Percentiles rank a stretch among this genome's conserved stretches.
phyloP scores from a whole-genome alignment of 2,797 vertebrate genomes.

The Potorous gilbertii region DNA sequence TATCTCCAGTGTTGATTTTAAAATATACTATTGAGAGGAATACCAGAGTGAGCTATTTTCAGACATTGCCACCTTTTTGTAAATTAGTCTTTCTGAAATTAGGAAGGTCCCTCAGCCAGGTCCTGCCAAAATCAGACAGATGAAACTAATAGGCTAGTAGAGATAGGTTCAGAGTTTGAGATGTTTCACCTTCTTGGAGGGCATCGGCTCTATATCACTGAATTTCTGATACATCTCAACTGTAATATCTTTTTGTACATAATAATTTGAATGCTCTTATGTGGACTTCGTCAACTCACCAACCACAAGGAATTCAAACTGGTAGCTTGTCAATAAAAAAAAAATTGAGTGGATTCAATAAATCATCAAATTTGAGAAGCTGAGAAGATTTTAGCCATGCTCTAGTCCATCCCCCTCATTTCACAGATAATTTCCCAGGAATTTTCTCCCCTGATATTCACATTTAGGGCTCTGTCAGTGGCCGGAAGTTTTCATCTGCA shows the following conservation, averaged over 20 bases:
- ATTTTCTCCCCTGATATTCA: background rate
- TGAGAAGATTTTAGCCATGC: background rate
- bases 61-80: background rate
- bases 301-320: background rate
- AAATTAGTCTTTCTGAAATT: background rate
- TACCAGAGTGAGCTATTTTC: background rate
- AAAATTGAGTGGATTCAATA: background rate
- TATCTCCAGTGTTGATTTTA: background rate
- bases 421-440: background rate
- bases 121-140: conserved; percentile 62
- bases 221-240: background rate
- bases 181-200: background rate
- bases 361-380: background rate
- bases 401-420: background rate
- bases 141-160: background rate
- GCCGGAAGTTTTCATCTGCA: background rate
- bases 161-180: background rate
- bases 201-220: background rate
- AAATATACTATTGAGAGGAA: background rate
- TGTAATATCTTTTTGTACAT: background rate
- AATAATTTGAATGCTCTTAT: background rate
- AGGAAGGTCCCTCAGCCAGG: conserved; percentile 2
- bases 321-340: background rate
- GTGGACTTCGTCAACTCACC: background rate
- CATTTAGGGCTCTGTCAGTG: background rate